A percentile compares a stretch with the other conserved stretches of the same genome.
phyloP scores from a whole-genome alignment of 2,888 invertebrate species.

The Xestoiulus laeticollis region DNA sequence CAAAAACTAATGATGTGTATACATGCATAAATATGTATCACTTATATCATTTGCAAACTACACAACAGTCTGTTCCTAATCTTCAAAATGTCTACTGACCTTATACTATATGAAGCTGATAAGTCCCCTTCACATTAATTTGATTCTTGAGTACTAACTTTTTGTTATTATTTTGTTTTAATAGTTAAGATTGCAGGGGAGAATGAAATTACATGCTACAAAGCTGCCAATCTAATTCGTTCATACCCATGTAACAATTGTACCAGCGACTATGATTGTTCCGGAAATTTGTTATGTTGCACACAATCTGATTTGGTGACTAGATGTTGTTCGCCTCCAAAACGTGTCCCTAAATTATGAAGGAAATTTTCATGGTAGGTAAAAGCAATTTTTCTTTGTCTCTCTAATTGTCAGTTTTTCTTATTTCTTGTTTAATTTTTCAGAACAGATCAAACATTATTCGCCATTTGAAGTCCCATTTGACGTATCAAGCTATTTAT shows the following conservation, averaged over 20 bases:
- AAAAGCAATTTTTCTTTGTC: neutral
- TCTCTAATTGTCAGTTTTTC: neutral
- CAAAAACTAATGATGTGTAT: no score
- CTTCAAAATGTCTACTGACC: no score
- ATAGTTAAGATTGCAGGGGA: neutral
- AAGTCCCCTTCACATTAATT: no score
- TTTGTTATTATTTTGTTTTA: neutral
- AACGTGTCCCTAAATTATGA: neutral
- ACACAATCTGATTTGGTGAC: neutral
- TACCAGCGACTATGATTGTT: neutral
- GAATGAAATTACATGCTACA: neutral
- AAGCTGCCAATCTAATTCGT: neutral
- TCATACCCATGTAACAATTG: neutral
- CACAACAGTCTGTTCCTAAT: no score
- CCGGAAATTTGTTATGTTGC: conserved; percentile 11
- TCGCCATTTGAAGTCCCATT: neutral
- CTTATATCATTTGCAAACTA: no score
- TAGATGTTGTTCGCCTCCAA: conserved; percentile 5
- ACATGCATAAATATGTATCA: no score
- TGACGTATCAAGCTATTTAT: neutral
- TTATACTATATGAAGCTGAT: no score
- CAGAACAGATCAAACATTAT: neutral
- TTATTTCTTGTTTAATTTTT: neutral
- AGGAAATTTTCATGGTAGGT: neutral
- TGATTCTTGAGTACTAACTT: no score